Evolutionary conservation across 2,113 vertebrate genomes (phyloP).

Genomic region (Pan paniscus): DNA sequence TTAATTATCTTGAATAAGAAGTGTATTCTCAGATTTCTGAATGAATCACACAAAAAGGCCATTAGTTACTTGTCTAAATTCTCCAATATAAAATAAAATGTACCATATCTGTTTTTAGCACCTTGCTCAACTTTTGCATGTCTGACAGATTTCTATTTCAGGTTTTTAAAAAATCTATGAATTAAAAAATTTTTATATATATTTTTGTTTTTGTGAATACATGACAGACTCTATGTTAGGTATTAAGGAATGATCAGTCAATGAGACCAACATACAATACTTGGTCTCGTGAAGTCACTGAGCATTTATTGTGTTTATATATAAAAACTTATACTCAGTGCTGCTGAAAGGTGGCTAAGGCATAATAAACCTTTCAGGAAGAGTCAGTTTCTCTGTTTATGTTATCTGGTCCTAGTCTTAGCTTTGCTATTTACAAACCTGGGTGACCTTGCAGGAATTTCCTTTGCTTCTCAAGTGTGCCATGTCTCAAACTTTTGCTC

Average conservation of each 20-base stretch:
- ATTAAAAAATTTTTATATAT: neutral
- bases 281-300: neutral
- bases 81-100: neutral
- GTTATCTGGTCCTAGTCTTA: neutral
- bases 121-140: neutral
- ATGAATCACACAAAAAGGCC: neutral
- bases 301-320: neutral
- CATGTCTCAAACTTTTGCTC: accelerated
- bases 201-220: neutral
- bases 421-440: neutral
- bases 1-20: neutral
- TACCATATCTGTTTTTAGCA: neutral
- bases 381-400: neutral
- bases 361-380: neutral
- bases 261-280: neutral
- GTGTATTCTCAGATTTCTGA: neutral
- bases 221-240: neutral
- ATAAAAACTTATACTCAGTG: neutral
- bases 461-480: neutral
- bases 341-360: neutral
- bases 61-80: neutral
- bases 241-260: neutral
- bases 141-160: neutral
- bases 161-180: neutral
- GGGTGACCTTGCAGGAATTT: accelerated